These are phyloP conservation scores for Nymphalis urticae DNA, from an alignment of 2,888 invertebrate species.

Conservation along the genomic window DNA sequence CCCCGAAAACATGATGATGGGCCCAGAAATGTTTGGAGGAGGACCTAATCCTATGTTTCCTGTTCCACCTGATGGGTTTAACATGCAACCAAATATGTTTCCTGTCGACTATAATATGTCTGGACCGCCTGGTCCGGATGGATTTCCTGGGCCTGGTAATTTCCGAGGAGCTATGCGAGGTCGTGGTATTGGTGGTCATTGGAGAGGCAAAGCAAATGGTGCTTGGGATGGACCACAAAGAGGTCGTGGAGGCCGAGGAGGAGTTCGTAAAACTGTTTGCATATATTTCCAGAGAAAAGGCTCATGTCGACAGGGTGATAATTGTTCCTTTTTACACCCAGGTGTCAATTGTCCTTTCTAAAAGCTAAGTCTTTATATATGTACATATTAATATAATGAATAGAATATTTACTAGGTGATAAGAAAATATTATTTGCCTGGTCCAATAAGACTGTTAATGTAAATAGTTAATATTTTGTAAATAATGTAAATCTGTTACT, in stretches of 20 bases:
- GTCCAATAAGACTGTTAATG: constrained; percentile 60
- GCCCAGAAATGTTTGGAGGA: constrained; percentile 69
- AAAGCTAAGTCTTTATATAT: constrained; percentile 28
- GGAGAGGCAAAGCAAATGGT: constrained; percentile 74
- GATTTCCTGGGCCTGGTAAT: constrained; percentile 67
- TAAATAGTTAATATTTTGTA: constrained; percentile 53
- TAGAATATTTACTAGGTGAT: constrained; percentile 18
- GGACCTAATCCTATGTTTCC: constrained; percentile 64
- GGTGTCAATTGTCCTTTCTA: constrained; percentile 83
- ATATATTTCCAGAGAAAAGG: constrained; percentile 90
- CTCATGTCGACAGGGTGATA: constrained; percentile 90
- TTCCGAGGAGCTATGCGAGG: constrained; percentile 81
- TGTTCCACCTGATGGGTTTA: constrained; percentile 67
- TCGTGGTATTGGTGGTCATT: constrained; percentile 74
- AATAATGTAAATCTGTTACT: constrained; percentile 43
- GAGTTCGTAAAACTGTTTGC: constrained; percentile 83
- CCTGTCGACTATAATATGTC: constrained; percentile 79
- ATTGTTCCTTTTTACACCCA: constrained; percentile 92
- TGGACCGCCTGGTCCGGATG: constrained; percentile 62
- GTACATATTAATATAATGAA: constrained; percentile 14
- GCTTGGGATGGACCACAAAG: constrained; percentile 75
- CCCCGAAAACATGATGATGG: constrained; percentile 76
- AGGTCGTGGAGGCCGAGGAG: constrained; percentile 75
- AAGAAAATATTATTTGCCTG: constrained; percentile 38
- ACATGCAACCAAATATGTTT: constrained; percentile 75